Evolutionary conservation across 1,140 invertebrate genomes (phyloP), one percentile per base, ranked within the genome.

Genomic region (Sycophila sp.): DNA sequence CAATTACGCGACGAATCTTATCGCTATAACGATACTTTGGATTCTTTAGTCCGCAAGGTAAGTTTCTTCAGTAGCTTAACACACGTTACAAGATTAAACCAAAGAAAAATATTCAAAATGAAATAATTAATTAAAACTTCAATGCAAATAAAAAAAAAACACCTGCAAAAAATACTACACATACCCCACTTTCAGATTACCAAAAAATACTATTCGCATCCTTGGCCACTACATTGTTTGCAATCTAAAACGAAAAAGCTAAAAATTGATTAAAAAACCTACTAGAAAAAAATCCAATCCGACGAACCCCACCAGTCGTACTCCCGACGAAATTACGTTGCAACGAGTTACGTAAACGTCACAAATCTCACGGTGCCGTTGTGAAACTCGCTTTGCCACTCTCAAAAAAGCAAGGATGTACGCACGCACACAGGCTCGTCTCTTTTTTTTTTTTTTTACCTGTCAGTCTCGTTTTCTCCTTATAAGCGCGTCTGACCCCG

Each of bases 401-500:
- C 7, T 8, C 11, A n/a, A 4, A 22, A 0, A 22, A 22, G n/a
- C n/a, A 51, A 51, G 47, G 47, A 51, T 53, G 51, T 53, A 28
- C 15, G 28, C 17, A 28, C 51, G 5, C 26, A n/a, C 17, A 17
- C 15, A 26, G 15, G 26, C 53, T 56, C 47, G 38, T 40, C 13
- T 19, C 32, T 36, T 30, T 58, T 32, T 36, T 58, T 22, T 28
- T 36, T 58, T 58, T 22, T 17, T 22, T 58, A 28, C 28, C n/a
- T 11, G 36, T 1, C n/a, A n/a, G 17, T 30, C 17, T 49, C 45
- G 45, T 49, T 63, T 36, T 63, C 60, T 63, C 45, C 42, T 63
- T 63, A 36, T 63, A 63, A 28, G 11, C 38, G 13, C 45, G 47
- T 7, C 24, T 68, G 65, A 68, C 65, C 65, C 30, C 65, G 30